Evolutionary conservation across 2,113 vertebrate genomes (phyloP).

Genomic region (Ia io): DNA sequence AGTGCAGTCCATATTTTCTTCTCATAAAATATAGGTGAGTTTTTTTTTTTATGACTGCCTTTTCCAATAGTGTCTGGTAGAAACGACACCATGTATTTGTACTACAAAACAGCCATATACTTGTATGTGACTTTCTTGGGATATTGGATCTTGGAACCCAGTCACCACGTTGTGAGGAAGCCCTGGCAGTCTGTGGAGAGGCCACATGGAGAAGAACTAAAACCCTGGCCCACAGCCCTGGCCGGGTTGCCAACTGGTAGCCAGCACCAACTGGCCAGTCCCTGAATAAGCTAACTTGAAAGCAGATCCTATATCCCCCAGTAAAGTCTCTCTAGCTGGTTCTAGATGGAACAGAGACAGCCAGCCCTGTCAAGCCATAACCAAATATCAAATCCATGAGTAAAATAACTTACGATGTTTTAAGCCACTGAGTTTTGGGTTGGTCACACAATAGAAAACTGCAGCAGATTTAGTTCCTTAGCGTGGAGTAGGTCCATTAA

Average conservation of each 20-base stretch:
- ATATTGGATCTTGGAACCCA: background rate
- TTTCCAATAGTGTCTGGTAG: background rate
- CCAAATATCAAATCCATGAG: background rate
- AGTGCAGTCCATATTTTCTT: background rate
- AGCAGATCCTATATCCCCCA: background rate
- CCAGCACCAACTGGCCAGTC: background rate
- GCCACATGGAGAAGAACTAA: background rate
- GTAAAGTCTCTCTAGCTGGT: background rate
- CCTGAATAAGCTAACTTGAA: background rate
- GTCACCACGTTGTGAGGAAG: background rate
- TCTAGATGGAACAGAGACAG: background rate
- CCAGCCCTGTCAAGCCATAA: background rate
- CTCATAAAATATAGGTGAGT: background rate
- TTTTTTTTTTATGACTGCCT: background rate
- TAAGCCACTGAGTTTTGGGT: background rate
- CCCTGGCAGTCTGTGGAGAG: background rate
- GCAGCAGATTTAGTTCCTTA: background rate
- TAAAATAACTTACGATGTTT: background rate
- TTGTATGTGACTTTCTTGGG: background rate
- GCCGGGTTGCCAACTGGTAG: background rate
- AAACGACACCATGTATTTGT: background rate
- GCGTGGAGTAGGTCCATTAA: background rate
- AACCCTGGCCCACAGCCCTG: background rate
- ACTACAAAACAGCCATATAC: background rate
- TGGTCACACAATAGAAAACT: background rate